Evolutionary conservation across 1,140 invertebrate genomes (phyloP), one percentile per base, ranked within the genome.

Genomic region (Bombus difficillimus): DNA sequence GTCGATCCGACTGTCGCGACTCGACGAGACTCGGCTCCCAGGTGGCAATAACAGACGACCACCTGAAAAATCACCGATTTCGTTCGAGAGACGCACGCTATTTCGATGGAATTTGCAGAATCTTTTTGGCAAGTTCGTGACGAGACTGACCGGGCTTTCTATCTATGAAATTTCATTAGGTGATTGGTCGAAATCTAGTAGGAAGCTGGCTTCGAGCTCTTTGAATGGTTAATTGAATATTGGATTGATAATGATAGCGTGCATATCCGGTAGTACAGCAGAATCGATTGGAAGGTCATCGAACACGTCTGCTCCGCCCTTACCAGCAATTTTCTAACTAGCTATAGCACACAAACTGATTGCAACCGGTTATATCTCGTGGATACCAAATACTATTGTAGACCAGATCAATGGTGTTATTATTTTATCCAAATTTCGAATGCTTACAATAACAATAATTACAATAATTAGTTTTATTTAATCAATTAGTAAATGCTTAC

Each of bases 41-140:
- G 57, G 57, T 62, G 53, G 73, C 72, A 83, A 83, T 83, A 83
- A 68, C 73, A 39, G 28, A 41, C 69, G 69, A 43, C 39, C 69
- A 6, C 28, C 25, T 59, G 37, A 18, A 34, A 43, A 32, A 37
- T 41, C 74, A 4, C 34, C 74, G 32, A 72, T 81, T 43, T 39
- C 69, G 18, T 37, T 34, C 18, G 4, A 3, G 6, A n/a, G 12
- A 39, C 39, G 28, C 25, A 6, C 69, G 75, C 34, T 18, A 15
- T 59, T 37, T 4, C 18, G 25, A 8, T 37, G 32, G 15, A 68
- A 68, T 34, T 64, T 15, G 47, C 47, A 53, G 47, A 53, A 22
- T 9, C n/a, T 68, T 68, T 68, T 68, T 34, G 64, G 32, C 13
- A 68, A 68, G 32, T 68, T 37, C 32, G 66, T 34, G 66, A 68